A percentile compares a stretch with the other conserved stretches of the same genome.
phyloP scores from a whole-genome alignment of 2,888 invertebrate species.

The Anodontia alba region DNA sequence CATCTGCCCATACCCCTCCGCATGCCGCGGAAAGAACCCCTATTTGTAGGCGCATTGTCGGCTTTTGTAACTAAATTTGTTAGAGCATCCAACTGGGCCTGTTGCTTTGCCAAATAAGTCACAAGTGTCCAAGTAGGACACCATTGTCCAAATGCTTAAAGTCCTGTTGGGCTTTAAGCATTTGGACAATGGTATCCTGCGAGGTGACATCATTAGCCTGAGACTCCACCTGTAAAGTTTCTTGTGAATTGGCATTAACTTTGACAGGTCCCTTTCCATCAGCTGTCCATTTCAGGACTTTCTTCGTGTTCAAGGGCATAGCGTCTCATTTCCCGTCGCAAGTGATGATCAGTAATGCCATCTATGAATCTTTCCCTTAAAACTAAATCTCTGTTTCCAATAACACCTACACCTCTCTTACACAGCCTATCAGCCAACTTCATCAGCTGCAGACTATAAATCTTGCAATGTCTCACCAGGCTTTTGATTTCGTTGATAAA shows the following conservation, averaged over 20 bases:
- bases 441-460: constrained; percentile 8
- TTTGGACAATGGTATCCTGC: no score
- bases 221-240: not conserved
- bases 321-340: not conserved
- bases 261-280: not conserved
- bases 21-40: not conserved
- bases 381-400: not conserved
- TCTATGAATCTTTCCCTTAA: not conserved
- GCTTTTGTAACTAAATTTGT: no score
- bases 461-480: not conserved
- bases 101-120: no score
- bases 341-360: not conserved
- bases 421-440: not conserved
- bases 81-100: no score
- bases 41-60: no score
- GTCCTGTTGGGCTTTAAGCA: no score
- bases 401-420: not conserved
- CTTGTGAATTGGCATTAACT: not conserved
- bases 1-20: not conserved
- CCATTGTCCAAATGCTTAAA: no score
- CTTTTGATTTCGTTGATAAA: constrained; percentile 1
- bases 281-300: not conserved
- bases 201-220: no score
- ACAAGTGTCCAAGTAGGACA: no score
- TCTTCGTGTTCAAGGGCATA: not conserved